A percentile compares a stretch with the other conserved stretches of the same genome.
Evolutionary conservation across 2,113 vertebrate genomes (phyloP).

Genomic region (Labeo catla): DNA sequence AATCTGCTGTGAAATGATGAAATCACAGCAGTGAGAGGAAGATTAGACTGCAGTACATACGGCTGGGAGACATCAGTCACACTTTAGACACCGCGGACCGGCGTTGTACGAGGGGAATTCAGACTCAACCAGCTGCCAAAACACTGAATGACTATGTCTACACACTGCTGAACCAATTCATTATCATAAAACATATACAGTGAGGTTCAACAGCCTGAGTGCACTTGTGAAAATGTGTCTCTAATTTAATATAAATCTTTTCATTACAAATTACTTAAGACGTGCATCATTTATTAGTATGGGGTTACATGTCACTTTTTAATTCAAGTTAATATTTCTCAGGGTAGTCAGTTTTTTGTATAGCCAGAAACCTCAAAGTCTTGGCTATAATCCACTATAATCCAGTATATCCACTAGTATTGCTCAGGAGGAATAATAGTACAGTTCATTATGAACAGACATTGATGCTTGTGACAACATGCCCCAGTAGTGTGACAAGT

Average conservation of each 20-base stretch:
- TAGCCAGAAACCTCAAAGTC: background rate
- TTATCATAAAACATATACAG: slow-evolving; percentile 1
- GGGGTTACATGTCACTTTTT: background rate
- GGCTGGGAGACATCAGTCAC: slow-evolving; percentile 29
- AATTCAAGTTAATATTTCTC: background rate
- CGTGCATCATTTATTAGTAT: background rate
- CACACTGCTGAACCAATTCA: slow-evolving; percentile 13
- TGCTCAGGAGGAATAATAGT: background rate
- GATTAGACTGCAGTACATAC: background rate
- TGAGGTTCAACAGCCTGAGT: background rate
- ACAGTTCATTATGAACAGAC: background rate
- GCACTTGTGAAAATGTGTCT: background rate
- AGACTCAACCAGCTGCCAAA: slow-evolving; percentile 32
- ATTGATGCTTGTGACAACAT: background rate
- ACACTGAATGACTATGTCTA: background rate
- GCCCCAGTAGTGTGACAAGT: background rate
- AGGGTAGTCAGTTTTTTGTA: background rate
- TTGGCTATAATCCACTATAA: background rate
- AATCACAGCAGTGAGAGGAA: slow-evolving; percentile 3
- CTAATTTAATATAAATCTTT: background rate
- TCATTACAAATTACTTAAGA: background rate
- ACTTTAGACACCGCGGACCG: background rate
- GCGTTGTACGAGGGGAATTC: background rate
- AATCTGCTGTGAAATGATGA: slow-evolving; percentile 7
- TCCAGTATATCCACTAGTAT: background rate